Conservation (phyloP, 2,888 invertebrate genomes). For the Nysson spinosus region DNA sequence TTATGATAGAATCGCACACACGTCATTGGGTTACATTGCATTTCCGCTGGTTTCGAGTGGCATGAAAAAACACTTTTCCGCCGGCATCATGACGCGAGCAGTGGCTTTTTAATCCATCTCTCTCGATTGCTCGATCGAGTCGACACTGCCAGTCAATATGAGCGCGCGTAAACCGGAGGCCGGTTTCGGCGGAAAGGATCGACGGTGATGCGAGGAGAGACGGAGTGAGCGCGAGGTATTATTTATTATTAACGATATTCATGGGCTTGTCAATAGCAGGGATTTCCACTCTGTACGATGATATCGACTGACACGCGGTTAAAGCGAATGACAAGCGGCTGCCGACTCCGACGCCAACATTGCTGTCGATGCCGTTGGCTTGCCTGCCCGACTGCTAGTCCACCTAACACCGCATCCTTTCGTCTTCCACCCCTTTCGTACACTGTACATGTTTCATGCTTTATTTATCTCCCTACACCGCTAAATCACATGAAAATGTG, state of each 20-base stretch:
- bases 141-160: slow-evolving; percentile 16
- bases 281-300: slow-evolving; percentile 70
- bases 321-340: slow-evolving; percentile 64
- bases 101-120: slow-evolving; percentile 47
- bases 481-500: too few relatives aligned
- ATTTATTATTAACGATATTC: slow-evolving; percentile 74
- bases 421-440: slow-evolving; percentile 40
- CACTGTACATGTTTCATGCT: slow-evolving; percentile 61
- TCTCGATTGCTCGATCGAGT: slow-evolving; percentile 52
- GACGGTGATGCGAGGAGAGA: slow-evolving; percentile 2
- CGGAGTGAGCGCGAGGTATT: too few relatives aligned
- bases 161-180: slow-evolving; percentile 1
- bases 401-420: slow-evolving; percentile 42
- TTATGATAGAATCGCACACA: background rate
- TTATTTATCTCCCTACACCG: slow-evolving; percentile 50
- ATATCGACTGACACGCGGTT: slow-evolving; percentile 67
- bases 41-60: slow-evolving; percentile 9
- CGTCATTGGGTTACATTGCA: slow-evolving; percentile 14
- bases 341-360: slow-evolving; percentile 47
- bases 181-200: background rate
- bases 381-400: slow-evolving; percentile 27
- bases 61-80: slow-evolving; percentile 37
- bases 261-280: slow-evolving; percentile 73
- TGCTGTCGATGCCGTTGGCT: slow-evolving; percentile 20
- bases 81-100: slow-evolving; percentile 27